Conservation (phyloP, 2,797 vertebrate species). For the Lacerta agilis region DNA sequence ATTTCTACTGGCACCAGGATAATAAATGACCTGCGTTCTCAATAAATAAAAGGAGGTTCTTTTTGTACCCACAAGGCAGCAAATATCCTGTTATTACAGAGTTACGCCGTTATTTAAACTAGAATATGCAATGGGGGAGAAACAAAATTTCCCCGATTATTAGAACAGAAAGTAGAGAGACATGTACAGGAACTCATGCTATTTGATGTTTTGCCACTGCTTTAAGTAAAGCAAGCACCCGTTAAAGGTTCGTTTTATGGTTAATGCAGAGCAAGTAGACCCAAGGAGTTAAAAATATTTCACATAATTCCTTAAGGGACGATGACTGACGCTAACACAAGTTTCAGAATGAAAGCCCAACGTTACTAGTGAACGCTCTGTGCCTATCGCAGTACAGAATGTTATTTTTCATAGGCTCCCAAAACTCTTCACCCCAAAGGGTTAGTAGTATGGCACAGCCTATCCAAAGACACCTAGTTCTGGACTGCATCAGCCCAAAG, state of each 20-base stretch:
- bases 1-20: conserved; percentile 42
- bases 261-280: not conserved
- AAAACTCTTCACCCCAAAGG: conserved; percentile 14
- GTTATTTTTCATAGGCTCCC: not conserved
- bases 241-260: conserved; percentile 3
- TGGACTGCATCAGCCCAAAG: not conserved
- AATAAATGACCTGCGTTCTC: conserved; percentile 33
- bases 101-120: not conserved
- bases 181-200: not conserved
- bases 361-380: rapidly evolving
- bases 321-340: conserved; percentile 13
- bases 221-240: not conserved
- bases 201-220: rapidly evolving
- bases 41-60: conserved; percentile 14
- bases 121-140: not conserved
- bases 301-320: not conserved
- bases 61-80: conserved; percentile 10
- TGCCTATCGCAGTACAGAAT: not conserved
- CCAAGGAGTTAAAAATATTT: not conserved
- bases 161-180: not conserved
- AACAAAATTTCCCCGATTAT: not conserved
- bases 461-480: conserved; percentile 17
- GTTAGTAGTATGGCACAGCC: not conserved
- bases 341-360: not conserved
- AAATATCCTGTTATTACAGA: conserved; percentile 23